phyloP scores from a whole-genome alignment of 2,113 vertebrate genomes.

The Ivindomyrus marchei region DNA sequence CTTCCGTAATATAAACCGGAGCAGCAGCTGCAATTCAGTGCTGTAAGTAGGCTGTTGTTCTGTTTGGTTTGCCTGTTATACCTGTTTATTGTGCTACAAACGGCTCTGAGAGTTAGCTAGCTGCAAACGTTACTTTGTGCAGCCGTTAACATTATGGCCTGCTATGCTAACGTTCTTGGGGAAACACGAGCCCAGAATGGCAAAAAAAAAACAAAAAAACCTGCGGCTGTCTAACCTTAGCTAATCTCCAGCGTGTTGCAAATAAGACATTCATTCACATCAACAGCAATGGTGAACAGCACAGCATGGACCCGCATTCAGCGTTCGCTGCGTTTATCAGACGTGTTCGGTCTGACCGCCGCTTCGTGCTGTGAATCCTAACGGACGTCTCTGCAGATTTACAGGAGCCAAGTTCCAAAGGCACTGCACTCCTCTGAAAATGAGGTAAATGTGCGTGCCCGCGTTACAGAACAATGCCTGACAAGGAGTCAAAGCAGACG shows the following conservation, averaged over 20 bases:
- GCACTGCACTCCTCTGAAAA: neutral
- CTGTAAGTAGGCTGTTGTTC: neutral
- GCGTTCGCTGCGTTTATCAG: neutral
- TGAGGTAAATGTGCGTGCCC: neutral
- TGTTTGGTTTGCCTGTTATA: neutral
- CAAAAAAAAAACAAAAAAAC: neutral
- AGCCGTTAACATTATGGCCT: neutral
- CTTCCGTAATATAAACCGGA: neutral
- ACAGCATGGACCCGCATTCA: neutral
- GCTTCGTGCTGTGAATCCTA: neutral
- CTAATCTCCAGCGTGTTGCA: neutral
- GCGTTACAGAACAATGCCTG: neutral
- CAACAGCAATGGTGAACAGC: neutral
- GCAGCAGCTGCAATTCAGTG: neutral
- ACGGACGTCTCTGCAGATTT: neutral
- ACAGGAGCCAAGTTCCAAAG: neutral
- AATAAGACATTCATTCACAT: neutral
- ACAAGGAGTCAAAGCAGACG: neutral
- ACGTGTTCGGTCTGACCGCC: neutral
- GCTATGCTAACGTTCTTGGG: neutral
- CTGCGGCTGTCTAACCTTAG: neutral
- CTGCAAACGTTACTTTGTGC: neutral
- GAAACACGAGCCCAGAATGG: neutral
- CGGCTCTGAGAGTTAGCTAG: neutral
- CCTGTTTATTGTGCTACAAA: neutral